A percentile compares a stretch with the other conserved stretches of the same genome.
Conservation (phyloP, 1,140 invertebrate species). For the Bradysia coprophila region DNA sequence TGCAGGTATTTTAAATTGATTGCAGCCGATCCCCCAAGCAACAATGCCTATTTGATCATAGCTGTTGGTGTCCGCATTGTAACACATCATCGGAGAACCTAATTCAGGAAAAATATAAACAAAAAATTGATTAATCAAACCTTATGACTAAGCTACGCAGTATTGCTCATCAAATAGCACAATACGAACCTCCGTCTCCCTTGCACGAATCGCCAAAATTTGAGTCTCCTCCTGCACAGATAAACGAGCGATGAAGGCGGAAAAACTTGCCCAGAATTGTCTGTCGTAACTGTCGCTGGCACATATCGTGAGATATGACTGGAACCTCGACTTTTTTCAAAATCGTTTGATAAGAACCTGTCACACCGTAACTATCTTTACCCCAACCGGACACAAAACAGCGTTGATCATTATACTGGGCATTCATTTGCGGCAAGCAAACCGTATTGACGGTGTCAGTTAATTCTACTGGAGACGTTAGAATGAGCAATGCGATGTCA, state of each 20-base stretch:
- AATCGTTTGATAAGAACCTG: constrained; percentile 37
- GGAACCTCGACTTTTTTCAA: constrained; percentile 36
- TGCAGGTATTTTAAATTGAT: background rate
- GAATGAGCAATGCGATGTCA: constrained; percentile 28
- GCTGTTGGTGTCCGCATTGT: background rate
- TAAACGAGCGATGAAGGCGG: constrained; percentile 32
- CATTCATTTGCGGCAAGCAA: constrained; percentile 37
- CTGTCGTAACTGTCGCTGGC: constrained; percentile 28
- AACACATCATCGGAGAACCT: background rate
- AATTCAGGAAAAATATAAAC: constrained; percentile 32
- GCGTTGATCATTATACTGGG: constrained; percentile 39
- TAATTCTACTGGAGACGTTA: constrained; percentile 31
- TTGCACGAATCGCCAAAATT: constrained; percentile 44
- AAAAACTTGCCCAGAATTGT: constrained; percentile 36
- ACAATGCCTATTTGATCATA: background rate
- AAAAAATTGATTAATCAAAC: constrained; percentile 31
- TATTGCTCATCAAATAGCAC: background rate
- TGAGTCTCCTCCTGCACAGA: constrained; percentile 41
- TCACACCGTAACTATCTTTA: constrained; percentile 30
- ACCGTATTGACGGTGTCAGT: constrained; percentile 47
- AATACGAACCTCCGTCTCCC: constrained; percentile 35
- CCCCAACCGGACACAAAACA: constrained; percentile 23
- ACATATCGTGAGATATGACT: constrained; percentile 28
- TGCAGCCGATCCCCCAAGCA: no score
- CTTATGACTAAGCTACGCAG: background rate